A percentile compares a stretch with the other conserved stretches of the same genome.
Evolutionary conservation across 2,113 vertebrate species (phyloP).

Genomic region (Sceloporus undulatus): DNA sequence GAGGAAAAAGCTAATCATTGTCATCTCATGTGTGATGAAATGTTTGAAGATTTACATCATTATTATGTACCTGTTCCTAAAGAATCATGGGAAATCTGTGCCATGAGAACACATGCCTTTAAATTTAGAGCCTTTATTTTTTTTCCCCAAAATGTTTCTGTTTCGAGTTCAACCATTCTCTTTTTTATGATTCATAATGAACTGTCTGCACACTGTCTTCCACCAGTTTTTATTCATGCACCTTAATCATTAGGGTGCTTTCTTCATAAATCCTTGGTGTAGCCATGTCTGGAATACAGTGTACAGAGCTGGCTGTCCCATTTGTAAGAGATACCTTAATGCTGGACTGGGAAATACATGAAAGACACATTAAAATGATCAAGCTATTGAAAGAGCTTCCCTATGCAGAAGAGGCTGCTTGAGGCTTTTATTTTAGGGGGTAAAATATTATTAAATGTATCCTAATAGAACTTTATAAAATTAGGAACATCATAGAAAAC

Average conservation of each 20-base stretch:
- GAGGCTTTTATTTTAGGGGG: background rate
- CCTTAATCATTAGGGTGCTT: background rate
- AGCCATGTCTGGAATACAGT: background rate
- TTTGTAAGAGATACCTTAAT: background rate
- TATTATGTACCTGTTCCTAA: background rate
- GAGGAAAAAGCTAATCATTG: no score
- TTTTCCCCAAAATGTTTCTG: background rate
- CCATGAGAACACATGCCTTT: background rate
- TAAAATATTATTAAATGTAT: background rate
- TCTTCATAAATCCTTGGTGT: background rate
- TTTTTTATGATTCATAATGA: background rate
- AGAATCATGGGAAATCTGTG: background rate
- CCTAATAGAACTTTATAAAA: background rate
- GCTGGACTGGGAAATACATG: background rate
- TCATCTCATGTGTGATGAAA: no score
- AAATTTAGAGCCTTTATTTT: background rate
- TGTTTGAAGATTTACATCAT: no score
- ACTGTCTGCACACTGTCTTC: background rate
- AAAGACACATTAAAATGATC: background rate
- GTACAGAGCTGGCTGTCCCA: background rate
- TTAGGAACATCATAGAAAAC: background rate
- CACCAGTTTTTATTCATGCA: background rate
- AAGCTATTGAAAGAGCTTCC: background rate
- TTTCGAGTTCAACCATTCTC: background rate
- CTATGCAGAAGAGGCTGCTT: background rate